Percentiles rank a stretch among this genome's conserved stretches.
Evolutionary conservation across 2,113 vertebrate species (phyloP).

Genomic region (Cochlearius cochlearius): DNA sequence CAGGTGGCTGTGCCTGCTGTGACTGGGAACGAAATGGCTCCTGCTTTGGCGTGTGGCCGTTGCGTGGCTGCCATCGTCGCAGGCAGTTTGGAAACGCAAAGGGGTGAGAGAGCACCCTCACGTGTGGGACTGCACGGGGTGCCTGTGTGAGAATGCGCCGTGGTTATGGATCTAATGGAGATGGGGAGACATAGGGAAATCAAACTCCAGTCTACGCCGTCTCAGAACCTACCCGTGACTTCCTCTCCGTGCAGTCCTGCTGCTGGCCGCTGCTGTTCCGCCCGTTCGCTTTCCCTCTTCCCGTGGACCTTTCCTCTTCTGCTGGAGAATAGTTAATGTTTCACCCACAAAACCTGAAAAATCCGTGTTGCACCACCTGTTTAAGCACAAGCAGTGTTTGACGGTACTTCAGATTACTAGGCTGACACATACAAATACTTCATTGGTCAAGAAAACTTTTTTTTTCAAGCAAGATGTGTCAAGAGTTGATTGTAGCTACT

Average conservation of each 20-base stretch:
- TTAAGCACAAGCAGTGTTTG: neutral
- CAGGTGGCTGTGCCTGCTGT: neutral
- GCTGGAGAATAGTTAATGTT: neutral
- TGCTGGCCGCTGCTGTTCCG: fast-evolving
- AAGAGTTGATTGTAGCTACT: neutral
- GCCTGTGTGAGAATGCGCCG: fast-evolving
- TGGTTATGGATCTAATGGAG: neutral
- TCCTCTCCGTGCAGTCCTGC: neutral
- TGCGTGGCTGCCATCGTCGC: fast-evolving
- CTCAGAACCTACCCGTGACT: fast-evolving
- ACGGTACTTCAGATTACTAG: neutral
- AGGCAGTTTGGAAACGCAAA: fast-evolving
- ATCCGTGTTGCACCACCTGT: too few species aligned
- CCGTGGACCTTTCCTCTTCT: neutral
- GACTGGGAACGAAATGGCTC: neutral
- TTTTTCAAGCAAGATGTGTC: neutral
- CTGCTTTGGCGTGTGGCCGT: neutral
- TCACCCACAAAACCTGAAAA: neutral
- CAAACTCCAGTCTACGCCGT: fast-evolving
- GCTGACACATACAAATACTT: neutral
- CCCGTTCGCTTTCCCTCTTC: fast-evolving
- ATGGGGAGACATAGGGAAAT: neutral
- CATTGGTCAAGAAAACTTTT: neutral
- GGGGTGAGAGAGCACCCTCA: fast-evolving
- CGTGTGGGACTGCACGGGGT: fast-evolving